phyloP scores from a whole-genome alignment of 1,140 invertebrate genomes.

The Rhynchophorus ferrugineus region DNA sequence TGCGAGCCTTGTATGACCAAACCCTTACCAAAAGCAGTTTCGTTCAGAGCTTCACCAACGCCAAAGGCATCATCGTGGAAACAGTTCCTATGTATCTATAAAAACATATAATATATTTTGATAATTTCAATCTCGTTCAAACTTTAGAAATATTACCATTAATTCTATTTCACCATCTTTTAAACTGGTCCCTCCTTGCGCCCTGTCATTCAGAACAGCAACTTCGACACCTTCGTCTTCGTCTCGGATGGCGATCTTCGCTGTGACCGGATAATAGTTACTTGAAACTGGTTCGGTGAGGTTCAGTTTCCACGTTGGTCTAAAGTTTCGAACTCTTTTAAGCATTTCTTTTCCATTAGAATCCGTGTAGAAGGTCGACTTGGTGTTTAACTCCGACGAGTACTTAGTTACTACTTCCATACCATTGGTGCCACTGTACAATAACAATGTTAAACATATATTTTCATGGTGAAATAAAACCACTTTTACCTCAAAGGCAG shows the following conservation, averaged over 20 bases:
- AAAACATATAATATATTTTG: not conserved
- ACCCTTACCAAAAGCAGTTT: constrained; percentile 58
- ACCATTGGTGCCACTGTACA: constrained; percentile 57
- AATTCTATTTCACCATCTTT: constrained; percentile 65
- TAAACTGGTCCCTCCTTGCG: constrained; percentile 78
- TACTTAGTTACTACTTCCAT: constrained; percentile 78
- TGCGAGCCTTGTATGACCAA: constrained; percentile 64
- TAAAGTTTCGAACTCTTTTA: constrained; percentile 58
- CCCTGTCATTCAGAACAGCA: constrained; percentile 71
- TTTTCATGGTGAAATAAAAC: no score
- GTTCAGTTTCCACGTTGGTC: constrained; percentile 63
- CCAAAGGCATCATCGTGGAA: constrained; percentile 87
- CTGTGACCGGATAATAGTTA: constrained; percentile 92
- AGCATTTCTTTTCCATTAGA: constrained; percentile 88
- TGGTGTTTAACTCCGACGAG: constrained; percentile 53
- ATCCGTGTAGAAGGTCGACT: constrained; percentile 81
- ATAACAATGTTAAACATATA: no score
- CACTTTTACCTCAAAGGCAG: constrained; percentile 68
- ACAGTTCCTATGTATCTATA: constrained; percentile 77
- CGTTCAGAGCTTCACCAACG: constrained; percentile 80
- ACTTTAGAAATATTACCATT: constrained; percentile 51
- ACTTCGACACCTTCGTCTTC: constrained; percentile 44
- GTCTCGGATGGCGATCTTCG: constrained; percentile 65
- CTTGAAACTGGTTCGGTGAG: constrained; percentile 64
- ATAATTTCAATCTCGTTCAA: not conserved